Base-by-base conservation (phyloP, 2,797 vertebrate species). In the Ispidina lecontei region DNA sequence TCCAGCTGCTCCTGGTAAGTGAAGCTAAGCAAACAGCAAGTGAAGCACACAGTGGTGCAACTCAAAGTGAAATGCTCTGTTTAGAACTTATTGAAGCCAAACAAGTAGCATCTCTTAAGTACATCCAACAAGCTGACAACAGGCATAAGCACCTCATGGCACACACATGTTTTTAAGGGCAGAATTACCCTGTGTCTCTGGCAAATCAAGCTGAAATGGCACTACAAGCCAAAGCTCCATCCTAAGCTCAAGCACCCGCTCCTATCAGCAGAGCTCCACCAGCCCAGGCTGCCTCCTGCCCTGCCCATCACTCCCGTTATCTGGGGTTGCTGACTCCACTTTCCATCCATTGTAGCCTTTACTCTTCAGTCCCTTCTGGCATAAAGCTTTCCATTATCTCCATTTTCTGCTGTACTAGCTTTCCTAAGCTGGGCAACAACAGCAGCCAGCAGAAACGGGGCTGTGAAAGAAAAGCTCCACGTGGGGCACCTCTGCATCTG, bases 321-420 rank as follows among this genome's bases (percentile, higher is more conserved):
- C 67, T 84, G 74, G 17, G 54, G 73, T 80, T 56, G 12, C 79
- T 74, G 82, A 95, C 46, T 72, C 51, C 46, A 28, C 60, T 67
- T 47, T 78, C 81, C 46, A 65, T 31, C 87, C 43, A 87, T 18
- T 62, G 44, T 51, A 64, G 44, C 28, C 55, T 44, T 33, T 44
- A n/a, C 56, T 94, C 74, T 93, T 49, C 39, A 31, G 39, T 87
- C 80, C 56, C 83, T 76, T 64, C 65, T 51, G 54, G 91, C 72
- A 87, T 26, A 78, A 94, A 92, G 79, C 52, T 26, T 69, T 69
- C 80, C 37, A 91, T 81, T 77, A 90, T 73, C 69, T 92, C 65
- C 14, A 31, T 65, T 86, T 91, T 33, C 79, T 75, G 74, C 77
- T 87, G 72, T 59, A 55, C 18, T 49, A 60, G 20, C 39, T 77